Base-by-base conservation (phyloP, 2,888 invertebrate genomes). In the Drosophila neotestacea region DNA sequence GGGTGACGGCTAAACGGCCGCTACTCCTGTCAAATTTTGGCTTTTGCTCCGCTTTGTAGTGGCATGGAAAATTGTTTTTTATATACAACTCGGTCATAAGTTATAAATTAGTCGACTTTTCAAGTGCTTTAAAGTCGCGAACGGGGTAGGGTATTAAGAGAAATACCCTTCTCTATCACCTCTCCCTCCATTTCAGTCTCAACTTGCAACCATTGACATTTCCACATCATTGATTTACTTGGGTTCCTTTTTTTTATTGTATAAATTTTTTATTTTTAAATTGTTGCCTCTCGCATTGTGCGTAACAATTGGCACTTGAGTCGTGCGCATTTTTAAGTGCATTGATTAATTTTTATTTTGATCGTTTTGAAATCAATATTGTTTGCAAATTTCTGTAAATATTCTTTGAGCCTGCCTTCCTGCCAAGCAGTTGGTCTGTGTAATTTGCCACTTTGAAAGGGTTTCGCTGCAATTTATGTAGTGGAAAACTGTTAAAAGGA, bases 21-120 rank as follows among this genome's bases (percentile, higher is more conserved):
- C 86, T 76, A 88, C 85, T 89, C 79, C 84, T 90, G 90, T 85
- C 90, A 91, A 86, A 90, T 90, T 90, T 90, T 88, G 91, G 86
- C 84, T 74, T 79, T 73, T 90, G 92, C 90, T 91, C 91, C 79
- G 88, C 88, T 90, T 91, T 92, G 91, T 92, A 91, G 91, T 91
- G 91, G 91, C 91, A 89, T 92, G 87, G 85, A 88, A 91, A 91
- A 91, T 92, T 91, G 91, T 90, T 90, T 91, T 91, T 91, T 86
- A 89, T 90, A 85, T 42, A 61, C 62, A 50, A 50, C 58, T 59
- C 68, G 75, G 73, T 88, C 90, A 90, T 90, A 86, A 88, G 90
- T 88, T 89, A 90, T 90, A 90, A 90, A 90, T 90, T 90, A 90
- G 86, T 89, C 77, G 82, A 88, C 81, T 79, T 81, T 79, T 85